These are phyloP conservation scores for Falco concolor DNA, from an alignment of 2,797 vertebrate genomes.

Conservation along the genomic window DNA sequence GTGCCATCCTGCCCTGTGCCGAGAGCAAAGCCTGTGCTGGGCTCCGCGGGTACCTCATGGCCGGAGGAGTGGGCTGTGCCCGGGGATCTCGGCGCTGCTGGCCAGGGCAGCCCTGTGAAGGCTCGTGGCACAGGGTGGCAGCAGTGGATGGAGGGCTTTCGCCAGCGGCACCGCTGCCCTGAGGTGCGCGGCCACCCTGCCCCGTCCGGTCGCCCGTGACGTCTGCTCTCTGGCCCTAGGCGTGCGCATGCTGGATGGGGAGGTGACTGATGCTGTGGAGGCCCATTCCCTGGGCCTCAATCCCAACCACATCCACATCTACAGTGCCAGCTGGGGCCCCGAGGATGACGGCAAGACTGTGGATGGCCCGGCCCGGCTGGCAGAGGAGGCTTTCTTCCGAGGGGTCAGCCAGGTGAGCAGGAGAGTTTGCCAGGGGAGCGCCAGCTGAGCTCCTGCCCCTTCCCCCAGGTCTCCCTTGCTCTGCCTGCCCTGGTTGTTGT, in stretches of 20 bases:
- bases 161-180: accelerated
- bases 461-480: neutral
- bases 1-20: neutral
- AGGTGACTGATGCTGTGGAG: conserved; percentile 96
- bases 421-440: accelerated
- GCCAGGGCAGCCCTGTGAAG: neutral
- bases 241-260: conserved; percentile 97
- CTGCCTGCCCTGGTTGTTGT: neutral
- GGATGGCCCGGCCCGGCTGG: conserved; percentile 92
- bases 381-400: conserved; percentile 91
- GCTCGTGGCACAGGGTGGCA: accelerated
- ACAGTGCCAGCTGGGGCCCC: conserved; percentile 98
- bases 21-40: neutral
- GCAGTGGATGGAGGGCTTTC: neutral
- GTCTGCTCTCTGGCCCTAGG: conserved; percentile 73
- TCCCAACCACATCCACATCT: conserved; percentile 94
- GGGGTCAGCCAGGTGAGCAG: conserved; percentile 87
- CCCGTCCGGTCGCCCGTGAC: accelerated
- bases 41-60: accelerated
- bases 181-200: accelerated
- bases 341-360: conserved; percentile 98
- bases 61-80: neutral
- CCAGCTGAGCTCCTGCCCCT: neutral
- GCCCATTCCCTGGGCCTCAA: conserved; percentile 94
- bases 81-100: accelerated